phyloP scores from a whole-genome alignment of 2,888 invertebrate species.

The Agrochola lota region DNA sequence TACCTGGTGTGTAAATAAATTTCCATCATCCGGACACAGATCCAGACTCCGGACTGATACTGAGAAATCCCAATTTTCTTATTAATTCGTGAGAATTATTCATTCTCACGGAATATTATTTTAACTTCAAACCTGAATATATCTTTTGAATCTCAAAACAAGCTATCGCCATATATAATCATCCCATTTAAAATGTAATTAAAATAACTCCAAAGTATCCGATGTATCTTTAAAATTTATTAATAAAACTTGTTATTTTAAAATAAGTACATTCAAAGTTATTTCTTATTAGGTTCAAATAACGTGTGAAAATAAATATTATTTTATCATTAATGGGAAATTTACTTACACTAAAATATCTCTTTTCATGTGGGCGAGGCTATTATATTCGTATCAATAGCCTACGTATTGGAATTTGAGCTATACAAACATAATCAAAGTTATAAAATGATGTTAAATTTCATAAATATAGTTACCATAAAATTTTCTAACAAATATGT shows the following conservation, averaged over 20 bases:
- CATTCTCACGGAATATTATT: not conserved
- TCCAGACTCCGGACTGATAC: not conserved
- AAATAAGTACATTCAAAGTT: slow-evolving; percentile 4
- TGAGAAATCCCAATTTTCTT: not conserved
- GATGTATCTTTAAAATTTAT: slow-evolving; percentile 21
- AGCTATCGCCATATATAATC: not conserved
- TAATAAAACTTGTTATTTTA: slow-evolving; percentile 15
- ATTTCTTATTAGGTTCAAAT: slow-evolving; percentile 17
- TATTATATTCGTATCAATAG: slow-evolving; percentile 21
- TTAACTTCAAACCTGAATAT: not conserved
- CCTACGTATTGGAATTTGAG: not conserved
- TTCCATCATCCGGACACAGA: not conserved
- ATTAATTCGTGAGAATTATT: not conserved
- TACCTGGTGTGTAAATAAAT: no score
- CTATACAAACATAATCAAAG: slow-evolving; percentile 57
- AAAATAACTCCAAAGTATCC: slow-evolving; percentile 5
- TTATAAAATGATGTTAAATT: slow-evolving; percentile 29
- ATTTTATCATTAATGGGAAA: slow-evolving; percentile 26
- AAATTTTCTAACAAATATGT: slow-evolving; percentile 19
- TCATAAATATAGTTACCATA: slow-evolving; percentile 35
- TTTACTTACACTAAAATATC: slow-evolving; percentile 7
- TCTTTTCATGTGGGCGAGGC: slow-evolving; percentile 17
- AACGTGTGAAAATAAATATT: slow-evolving; percentile 55
- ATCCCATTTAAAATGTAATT: slow-evolving; percentile 12
- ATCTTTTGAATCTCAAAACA: slow-evolving; percentile 14